These are phyloP conservation scores for Smithornis capensis DNA, from an alignment of 2,113 vertebrate genomes.

Conservation along the genomic window DNA sequence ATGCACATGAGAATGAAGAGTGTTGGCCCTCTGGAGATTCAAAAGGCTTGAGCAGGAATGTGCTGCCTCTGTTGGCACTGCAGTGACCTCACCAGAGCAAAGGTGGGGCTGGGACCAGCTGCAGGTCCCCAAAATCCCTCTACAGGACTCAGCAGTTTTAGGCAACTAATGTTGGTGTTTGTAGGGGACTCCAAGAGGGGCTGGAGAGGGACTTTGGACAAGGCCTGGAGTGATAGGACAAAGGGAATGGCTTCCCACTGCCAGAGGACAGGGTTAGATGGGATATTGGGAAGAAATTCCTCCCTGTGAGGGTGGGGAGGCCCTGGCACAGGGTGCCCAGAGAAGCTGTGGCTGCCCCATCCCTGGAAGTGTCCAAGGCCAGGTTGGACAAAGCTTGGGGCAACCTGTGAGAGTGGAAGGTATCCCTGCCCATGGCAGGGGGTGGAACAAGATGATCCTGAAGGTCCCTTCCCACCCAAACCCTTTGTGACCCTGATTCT, in stretches of 20 bases:
- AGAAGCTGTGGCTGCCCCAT: neutral
- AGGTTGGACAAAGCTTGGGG: neutral
- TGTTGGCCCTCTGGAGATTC: neutral
- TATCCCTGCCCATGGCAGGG: neutral
- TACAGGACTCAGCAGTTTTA: neutral
- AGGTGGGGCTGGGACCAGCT: neutral
- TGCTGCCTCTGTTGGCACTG: fast-evolving
- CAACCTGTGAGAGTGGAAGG: neutral
- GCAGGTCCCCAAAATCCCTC: too few species aligned
- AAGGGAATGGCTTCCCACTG: neutral
- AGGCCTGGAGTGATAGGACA: neutral
- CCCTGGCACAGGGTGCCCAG: neutral
- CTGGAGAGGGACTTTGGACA: neutral
- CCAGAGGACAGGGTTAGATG: fast-evolving
- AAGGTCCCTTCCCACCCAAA: too few species aligned
- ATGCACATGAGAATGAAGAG: neutral
- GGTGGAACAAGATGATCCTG: fast-evolving
- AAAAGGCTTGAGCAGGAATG: neutral
- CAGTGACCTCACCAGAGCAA: neutral
- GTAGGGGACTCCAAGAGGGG: neutral
- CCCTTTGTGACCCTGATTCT: neutral
- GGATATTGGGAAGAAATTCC: neutral
- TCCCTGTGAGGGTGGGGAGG: neutral
- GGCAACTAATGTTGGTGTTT: neutral
- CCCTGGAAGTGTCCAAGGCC: neutral